These are phyloP conservation scores for Daboia siamensis DNA, from an alignment of 2,113 vertebrate genomes.

Conservation along the genomic window DNA sequence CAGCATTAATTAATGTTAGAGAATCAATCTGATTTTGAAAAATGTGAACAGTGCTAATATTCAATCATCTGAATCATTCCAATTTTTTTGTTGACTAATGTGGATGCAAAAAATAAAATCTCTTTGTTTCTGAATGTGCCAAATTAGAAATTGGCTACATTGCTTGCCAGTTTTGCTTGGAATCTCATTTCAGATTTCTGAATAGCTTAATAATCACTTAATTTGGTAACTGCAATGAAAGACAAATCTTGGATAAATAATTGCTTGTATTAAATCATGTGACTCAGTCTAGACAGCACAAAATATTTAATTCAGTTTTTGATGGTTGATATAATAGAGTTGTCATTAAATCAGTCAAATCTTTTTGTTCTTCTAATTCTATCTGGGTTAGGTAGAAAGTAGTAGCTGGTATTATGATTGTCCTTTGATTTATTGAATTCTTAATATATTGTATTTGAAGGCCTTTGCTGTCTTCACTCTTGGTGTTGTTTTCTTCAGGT, in stretches of 20 bases:
- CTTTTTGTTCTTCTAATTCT: too few relatives aligned
- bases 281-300: not conserved
- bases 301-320: not conserved
- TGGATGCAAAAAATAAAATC: conserved; percentile 34
- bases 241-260: not conserved
- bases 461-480: too few relatives aligned
- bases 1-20: conserved; percentile 30
- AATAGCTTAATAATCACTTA: conserved; percentile 6
- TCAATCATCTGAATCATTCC: conserved; percentile 20
- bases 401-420: too few relatives aligned
- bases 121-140: conserved; percentile 34
- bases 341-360: too few relatives aligned
- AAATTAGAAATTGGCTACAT: conserved; percentile 29
- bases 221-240: conserved; percentile 19
- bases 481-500: too few relatives aligned
- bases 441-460: too few relatives aligned
- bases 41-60: conserved; percentile 8
- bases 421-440: too few relatives aligned
- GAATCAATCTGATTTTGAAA: conserved; percentile 26
- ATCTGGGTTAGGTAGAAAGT: too few relatives aligned
- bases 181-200: conserved; percentile 24
- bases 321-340: too few relatives aligned
- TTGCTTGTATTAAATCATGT: not conserved
- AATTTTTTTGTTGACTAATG: conserved; percentile 28
- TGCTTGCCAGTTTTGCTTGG: conserved; percentile 10